Evolutionary conservation across 2,888 invertebrate species (phyloP), one percentile per base, ranked within the genome.

Genomic region (Drosophila putrida): DNA sequence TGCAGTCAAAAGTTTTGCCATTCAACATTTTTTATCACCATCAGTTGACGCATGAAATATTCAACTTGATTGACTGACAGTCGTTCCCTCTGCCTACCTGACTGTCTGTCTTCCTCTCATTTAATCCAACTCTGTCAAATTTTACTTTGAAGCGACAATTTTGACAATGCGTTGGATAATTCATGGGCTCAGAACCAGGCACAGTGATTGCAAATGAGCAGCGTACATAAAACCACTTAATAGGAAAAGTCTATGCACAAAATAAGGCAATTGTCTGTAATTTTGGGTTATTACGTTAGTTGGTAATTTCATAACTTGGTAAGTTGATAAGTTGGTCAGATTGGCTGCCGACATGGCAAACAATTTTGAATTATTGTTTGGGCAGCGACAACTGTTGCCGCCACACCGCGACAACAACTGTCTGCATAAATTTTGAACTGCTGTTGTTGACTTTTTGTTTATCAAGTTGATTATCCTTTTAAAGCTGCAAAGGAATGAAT

Each of bases 391-490:
- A 38, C 28, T 53, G 53, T 51, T 46, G 44, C 54, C 46, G 3
- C 20, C 20, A 11, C 20, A 47, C 41, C 50, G 46, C 65, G 63
- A 61, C 69, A 66, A 66, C 69, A 68, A 61, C 67, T 54, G 72
- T 75, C 81, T 61, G 71, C 75, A 87, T 84, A 79, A 82, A 87
- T 84, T 80, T 68, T 41, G 25, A n/a, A 51, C 50, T 63, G 36
- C 38, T 53, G 53, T 43, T 64, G 25, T 33, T 44, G 57, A 57
- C 38, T 64, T 66, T 44, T 55, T 55, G 70, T 65, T 84, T 88
- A 80, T 80, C 75, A 74, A 76, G 82, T 89, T 88, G 88, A 88
- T 88, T 88, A 89, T 89, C 83, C 70, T 77, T 78, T 90, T 80
- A 80, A 84, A 84, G 82, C 83, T 88, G 83, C 80, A 80, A 63